phyloP scores from a whole-genome alignment of 2,888 invertebrate species.

The Julus scanicus region DNA sequence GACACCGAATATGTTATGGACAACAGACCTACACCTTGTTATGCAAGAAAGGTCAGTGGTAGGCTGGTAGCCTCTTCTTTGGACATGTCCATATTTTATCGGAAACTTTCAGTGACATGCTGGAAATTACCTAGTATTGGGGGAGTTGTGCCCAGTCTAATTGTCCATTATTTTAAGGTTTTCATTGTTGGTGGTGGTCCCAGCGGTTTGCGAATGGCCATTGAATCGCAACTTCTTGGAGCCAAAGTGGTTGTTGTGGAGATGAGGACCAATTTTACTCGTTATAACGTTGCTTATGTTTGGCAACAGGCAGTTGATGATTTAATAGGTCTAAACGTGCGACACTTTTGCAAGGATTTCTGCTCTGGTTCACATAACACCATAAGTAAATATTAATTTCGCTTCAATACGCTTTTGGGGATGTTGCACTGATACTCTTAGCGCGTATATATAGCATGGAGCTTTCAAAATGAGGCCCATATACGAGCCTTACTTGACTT shows the following conservation, averaged over 20 bases:
- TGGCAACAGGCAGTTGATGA: slow-evolving; percentile 73
- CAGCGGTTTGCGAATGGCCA: slow-evolving; percentile 71
- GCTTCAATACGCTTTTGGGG: background rate
- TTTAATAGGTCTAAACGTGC: slow-evolving; percentile 71
- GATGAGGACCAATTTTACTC: slow-evolving; percentile 69
- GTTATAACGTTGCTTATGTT: slow-evolving; percentile 73
- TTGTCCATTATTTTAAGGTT: slow-evolving; percentile 63
- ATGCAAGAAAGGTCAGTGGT: background rate
- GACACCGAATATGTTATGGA: slow-evolving; percentile 34
- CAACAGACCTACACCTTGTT: slow-evolving; percentile 29
- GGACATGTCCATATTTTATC: too few species aligned
- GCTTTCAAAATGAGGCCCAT: background rate
- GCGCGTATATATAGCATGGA: background rate
- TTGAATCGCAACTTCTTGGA: slow-evolving; percentile 71
- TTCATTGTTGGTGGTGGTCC: slow-evolving; percentile 71
- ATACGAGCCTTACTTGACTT: background rate
- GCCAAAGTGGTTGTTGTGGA: slow-evolving; percentile 70
- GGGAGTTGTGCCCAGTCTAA: background rate
- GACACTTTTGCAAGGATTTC: slow-evolving; percentile 72
- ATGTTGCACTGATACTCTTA: background rate
- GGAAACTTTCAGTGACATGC: background rate
- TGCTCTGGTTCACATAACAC: slow-evolving; percentile 73
- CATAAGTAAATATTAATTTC: slow-evolving; percentile 68
- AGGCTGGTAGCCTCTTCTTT: too few species aligned
- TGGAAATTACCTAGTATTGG: background rate